These are phyloP conservation scores for Ganaspis sp. DNA, from an alignment of 1,140 invertebrate genomes.

Conservation along the genomic window DNA sequence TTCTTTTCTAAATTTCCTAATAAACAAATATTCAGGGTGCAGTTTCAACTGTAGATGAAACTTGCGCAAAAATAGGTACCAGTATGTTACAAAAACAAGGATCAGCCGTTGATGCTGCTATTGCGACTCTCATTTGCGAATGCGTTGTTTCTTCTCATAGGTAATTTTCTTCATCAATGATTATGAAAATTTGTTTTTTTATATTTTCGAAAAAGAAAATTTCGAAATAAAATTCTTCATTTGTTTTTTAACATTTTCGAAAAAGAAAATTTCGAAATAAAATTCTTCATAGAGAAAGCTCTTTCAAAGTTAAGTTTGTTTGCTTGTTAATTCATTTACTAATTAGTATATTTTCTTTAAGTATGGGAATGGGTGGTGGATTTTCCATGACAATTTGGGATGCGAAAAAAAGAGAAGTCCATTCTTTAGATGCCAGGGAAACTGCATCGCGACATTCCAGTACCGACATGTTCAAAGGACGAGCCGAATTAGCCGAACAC, in stretches of 20 bases:
- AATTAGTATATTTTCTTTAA: conserved; percentile 47
- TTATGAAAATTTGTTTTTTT: neutral
- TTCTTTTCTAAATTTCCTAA: too few species aligned
- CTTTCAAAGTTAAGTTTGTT: too few species aligned
- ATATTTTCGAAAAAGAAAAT: neutral
- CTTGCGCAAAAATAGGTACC: conserved; percentile 69
- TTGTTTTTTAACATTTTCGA: neutral
- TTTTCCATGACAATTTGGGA: conserved; percentile 88
- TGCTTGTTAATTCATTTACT: conserved; percentile 12
- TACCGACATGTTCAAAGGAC: conserved; percentile 80
- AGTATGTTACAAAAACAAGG: conserved; percentile 83
- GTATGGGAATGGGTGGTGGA: conserved; percentile 90
- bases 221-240: too few species aligned
- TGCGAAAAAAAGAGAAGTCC: conserved; percentile 69
- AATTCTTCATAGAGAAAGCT: too few species aligned
- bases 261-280: conserved; percentile 20
- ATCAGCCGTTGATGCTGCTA: conserved; percentile 89
- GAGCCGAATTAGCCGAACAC: conserved; percentile 66
- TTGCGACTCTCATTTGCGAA: conserved; percentile 87
- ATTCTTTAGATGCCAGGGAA: conserved; percentile 83
- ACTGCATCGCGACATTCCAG: conserved; percentile 79
- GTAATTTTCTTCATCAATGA: conserved; percentile 44
- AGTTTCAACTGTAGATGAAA: conserved; percentile 66
- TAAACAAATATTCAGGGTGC: too few species aligned
- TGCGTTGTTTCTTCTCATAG: conserved; percentile 87